Conservation (phyloP, 2,797 vertebrate genomes). For the Diglossa cyanea region DNA sequence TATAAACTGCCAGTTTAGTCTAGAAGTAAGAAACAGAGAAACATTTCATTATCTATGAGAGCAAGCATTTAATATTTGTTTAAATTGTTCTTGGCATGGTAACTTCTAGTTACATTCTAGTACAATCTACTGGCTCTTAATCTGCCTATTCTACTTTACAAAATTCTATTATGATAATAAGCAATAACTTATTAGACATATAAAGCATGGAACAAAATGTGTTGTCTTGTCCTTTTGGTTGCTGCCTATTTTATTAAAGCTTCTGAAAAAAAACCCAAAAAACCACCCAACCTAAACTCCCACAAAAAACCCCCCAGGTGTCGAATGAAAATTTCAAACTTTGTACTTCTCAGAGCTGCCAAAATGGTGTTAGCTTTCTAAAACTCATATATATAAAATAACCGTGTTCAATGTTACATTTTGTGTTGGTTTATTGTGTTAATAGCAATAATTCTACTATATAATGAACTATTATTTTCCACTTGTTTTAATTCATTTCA, state of each 20-base stretch:
- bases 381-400: background rate
- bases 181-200: slow-evolving; percentile 22
- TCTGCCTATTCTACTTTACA: slow-evolving; percentile 50
- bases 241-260: background rate
- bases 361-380: background rate
- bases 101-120: slow-evolving; percentile 39
- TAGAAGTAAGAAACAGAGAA: slow-evolving; percentile 42
- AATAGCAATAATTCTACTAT: background rate
- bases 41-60: slow-evolving; percentile 30
- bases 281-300: background rate
- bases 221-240: background rate
- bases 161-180: slow-evolving; percentile 58
- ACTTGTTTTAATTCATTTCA: background rate
- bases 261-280: background rate
- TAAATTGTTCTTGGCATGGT: slow-evolving; percentile 52
- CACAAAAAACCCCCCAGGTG: background rate
- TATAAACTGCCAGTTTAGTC: slow-evolving; percentile 19
- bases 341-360: background rate
- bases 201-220: background rate
- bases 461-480: background rate
- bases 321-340: background rate
- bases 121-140: slow-evolving; percentile 57
- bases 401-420: background rate
- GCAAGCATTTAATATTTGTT: slow-evolving; percentile 55
- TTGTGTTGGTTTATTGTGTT: background rate